Evolutionary conservation across 2,113 vertebrate species (phyloP).

Genomic region (Grallaria varia): DNA sequence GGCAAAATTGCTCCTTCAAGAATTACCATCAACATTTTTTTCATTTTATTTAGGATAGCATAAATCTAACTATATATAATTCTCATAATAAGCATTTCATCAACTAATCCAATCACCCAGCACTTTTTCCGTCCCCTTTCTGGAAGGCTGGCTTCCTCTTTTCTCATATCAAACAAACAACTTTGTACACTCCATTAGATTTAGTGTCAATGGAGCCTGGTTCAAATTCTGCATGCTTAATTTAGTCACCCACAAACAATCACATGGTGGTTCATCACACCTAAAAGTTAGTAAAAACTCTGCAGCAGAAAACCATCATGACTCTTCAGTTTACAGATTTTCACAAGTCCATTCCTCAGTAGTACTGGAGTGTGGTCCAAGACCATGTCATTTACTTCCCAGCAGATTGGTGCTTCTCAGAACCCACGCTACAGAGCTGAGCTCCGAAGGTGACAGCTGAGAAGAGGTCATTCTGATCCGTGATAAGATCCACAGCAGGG

Average conservation of each 20-base stretch:
- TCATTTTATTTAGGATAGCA: neutral
- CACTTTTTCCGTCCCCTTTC: neutral
- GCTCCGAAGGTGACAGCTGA: neutral
- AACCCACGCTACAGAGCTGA: neutral
- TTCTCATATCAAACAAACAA: neutral
- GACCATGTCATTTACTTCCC: neutral
- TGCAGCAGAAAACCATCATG: neutral
- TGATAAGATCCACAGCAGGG: neutral
- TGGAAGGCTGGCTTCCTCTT: neutral
- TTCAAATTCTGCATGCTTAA: neutral
- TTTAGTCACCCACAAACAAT: neutral
- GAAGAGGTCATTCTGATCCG: neutral
- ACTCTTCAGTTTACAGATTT: neutral
- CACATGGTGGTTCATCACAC: neutral
- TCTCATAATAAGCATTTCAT: neutral
- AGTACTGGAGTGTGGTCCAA: neutral
- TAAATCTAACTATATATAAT: neutral
- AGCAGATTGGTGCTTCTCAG: neutral
- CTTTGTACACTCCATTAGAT: neutral
- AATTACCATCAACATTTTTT: neutral
- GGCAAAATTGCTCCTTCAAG: neutral
- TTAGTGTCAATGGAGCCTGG: neutral
- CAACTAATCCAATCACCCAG: neutral
- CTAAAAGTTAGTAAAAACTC: neutral
- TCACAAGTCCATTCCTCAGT: neutral